Base-by-base conservation (phyloP, 2,113 vertebrate genomes). In the Polyodon spathula region DNA sequence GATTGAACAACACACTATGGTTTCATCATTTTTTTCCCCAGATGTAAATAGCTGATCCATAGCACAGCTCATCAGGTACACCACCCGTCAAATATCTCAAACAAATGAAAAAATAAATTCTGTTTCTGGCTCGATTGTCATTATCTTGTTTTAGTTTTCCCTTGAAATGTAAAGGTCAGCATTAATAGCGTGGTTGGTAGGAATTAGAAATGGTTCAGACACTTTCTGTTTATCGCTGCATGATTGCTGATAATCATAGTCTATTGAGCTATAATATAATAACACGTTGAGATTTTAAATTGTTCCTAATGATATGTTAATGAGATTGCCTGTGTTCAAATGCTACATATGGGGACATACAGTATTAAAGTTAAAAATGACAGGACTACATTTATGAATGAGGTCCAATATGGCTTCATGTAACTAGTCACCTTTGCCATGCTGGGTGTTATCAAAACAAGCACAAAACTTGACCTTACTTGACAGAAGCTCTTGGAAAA, bases 101-200 rank as follows among this genome's bases (percentile, higher is more conserved):
- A 59, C 54, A 64, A 59, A 59, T n/a, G 52, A 59, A 64, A 54
- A 64, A 64, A 48, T 50, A 59, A 54, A 64, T 64, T 59, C 57
- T 42, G 9, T 40, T 59, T 46, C 40, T 16, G 37, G n/a, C 51
- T 57, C 27, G 37, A 27, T 54, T 40, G 42, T 51, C 57, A 64
- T 59, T 54, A 54, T 27, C 51, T 10, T 53, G 50, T n/a, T 48
- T 64, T 39, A 8, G 50, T 44, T 54, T 64, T 59, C 50, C 12
- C 57, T 43, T 10, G 40, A 59, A 50, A 59, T 53, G 56, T 58
- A 59, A 64, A 59, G 57, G 56, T 64, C 48, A 54, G 53, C 12
- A 38, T 41, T 54, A 64, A 64, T 64, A 64, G 59, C 40, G 51
- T 64, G 63, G 59, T 64, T 59, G 42, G 40, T 40, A 64, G 63